A percentile compares a stretch with the other conserved stretches of the same genome.
phyloP scores from a whole-genome alignment of 2,113 vertebrate species.

The Suricata suricatta region DNA sequence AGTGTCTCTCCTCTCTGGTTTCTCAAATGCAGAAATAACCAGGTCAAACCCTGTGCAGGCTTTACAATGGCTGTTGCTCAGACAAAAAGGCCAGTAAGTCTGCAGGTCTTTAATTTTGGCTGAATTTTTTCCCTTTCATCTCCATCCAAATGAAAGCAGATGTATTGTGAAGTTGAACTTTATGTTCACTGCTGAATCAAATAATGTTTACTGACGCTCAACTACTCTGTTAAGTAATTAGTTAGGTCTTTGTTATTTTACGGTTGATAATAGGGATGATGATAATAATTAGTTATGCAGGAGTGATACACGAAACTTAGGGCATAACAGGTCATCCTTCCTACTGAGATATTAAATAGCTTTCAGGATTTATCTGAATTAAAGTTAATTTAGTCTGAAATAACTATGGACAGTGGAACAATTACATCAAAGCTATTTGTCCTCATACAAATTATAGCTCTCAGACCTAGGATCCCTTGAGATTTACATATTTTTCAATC shows the following conservation, averaged over 20 bases:
- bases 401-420: constrained; percentile 40
- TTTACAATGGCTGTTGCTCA: neutral
- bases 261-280: constrained; percentile 29
- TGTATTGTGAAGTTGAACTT: neutral
- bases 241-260: constrained; percentile 28
- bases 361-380: constrained; percentile 29
- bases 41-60: neutral
- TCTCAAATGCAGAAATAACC: constrained; percentile 46
- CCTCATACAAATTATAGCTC: constrained; percentile 44
- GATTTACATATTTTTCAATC: constrained; percentile 46
- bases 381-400: constrained; percentile 58
- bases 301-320: neutral
- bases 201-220: constrained; percentile 7
- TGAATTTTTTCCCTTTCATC: neutral
- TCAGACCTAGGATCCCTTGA: neutral
- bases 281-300: constrained; percentile 36
- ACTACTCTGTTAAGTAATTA: constrained; percentile 59
- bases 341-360: constrained; percentile 50
- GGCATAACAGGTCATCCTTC: neutral
- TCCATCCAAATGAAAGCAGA: neutral
- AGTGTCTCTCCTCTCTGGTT: neutral
- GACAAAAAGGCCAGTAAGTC: neutral
- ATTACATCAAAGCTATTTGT: constrained; percentile 39
- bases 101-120: neutral
- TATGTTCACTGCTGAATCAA: neutral